A percentile compares a stretch with the other conserved stretches of the same genome.
Evolutionary conservation across 1,140 invertebrate genomes (phyloP).

Genomic region (Gonioctena quinquepunctata): DNA sequence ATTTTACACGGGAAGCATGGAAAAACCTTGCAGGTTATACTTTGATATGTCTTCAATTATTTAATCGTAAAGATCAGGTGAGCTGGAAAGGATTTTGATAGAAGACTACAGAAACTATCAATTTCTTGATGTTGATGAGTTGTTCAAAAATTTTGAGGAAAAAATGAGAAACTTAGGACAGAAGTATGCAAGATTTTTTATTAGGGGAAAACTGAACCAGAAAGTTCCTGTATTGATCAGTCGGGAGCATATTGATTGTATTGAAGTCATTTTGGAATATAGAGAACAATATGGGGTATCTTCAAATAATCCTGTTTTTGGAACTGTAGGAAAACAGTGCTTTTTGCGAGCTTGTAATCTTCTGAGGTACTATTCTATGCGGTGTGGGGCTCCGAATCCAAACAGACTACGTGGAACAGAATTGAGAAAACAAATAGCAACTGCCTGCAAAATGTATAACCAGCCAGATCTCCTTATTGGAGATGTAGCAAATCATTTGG

Average conservation of each 20-base stretch:
- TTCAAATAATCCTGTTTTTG: background rate
- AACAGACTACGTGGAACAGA: background rate
- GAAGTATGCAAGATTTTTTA: background rate
- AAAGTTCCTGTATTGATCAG: background rate
- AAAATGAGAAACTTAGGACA: background rate
- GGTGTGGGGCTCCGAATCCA: background rate
- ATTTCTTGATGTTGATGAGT: background rate
- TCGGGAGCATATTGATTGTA: background rate
- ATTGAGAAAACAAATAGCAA: background rate
- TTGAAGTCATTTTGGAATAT: background rate
- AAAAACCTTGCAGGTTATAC: background rate
- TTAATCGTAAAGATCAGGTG: background rate
- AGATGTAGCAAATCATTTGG: background rate
- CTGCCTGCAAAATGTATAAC: background rate
- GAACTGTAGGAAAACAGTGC: background rate
- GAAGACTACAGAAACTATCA: background rate
- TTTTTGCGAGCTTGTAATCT: background rate
- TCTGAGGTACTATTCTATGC: background rate
- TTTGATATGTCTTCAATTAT: background rate
- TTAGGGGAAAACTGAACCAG: background rate
- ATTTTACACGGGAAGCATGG: background rate
- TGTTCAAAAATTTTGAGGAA: background rate
- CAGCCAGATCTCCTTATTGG: background rate
- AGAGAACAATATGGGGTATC: background rate
- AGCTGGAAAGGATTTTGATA: background rate